Evolutionary conservation across 2,888 invertebrate genomes (phyloP), one percentile per base, ranked within the genome.

Genomic region (Tubiluchus corallicola): DNA sequence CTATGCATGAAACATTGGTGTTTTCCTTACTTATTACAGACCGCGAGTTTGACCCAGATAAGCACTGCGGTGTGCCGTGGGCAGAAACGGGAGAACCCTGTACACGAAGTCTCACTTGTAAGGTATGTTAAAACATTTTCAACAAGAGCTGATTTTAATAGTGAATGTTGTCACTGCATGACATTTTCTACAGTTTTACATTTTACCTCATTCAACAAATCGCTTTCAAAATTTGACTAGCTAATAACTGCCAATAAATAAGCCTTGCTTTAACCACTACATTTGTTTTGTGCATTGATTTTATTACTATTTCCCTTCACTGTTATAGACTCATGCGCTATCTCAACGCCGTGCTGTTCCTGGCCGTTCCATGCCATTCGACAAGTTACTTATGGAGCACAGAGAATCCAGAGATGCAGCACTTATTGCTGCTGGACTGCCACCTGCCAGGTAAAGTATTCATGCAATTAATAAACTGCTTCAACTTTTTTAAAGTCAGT

Each of bases 41-140:
- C 54, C 69, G 79, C 48, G 78, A 80, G 58, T 83, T 79, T 64
- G 79, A 83, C 62, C 76, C 82, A 16, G 77, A 83, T 59, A 74
- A 77, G 52, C 83, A 83, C 59, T 83, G 83, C 61, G 84, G 83
- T 2, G 82, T 82, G 15, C 65, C 74, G 53, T 74, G 58, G 2
- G 52, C 57, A 17, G 79, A 77, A 51, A 74, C 72, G 49, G 69
- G 70, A 3, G 75, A 76, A 54, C 79, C 79, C 0, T 83, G 83
- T 61, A 80, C 81, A 42, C 68, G 82, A 47, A 82, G 82, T 17
- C 70, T 82, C 45, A 82, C 82, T 1, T 70, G 70, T 55, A 70
- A 69, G 60, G 64, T 64, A 55, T 50, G 52, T 43, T 19, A 17
- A 40, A 21, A 41, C 37, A 15, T 40, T 5, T 20, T 37, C 48